A percentile compares a stretch with the other conserved stretches of the same genome.
Evolutionary conservation across 2,888 invertebrate species (phyloP).

Genomic region (Coelopa pilipes): DNA sequence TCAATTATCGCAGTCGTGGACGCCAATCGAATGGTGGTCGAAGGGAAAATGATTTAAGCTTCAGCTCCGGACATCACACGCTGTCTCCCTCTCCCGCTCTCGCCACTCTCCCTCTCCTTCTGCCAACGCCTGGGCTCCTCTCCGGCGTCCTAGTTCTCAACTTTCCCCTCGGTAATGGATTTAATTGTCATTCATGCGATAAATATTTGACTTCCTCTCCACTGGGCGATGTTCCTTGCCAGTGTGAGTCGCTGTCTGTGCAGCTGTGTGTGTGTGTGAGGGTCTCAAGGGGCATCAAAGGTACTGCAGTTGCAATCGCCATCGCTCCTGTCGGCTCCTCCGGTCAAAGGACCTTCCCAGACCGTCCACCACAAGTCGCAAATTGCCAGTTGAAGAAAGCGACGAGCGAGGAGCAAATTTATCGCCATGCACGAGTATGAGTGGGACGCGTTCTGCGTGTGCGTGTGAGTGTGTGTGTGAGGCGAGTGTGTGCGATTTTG

Average conservation of each 20-base stretch:
- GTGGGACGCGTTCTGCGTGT: background rate
- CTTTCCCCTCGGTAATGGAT: too few relatives aligned
- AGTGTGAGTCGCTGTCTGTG: too few relatives aligned
- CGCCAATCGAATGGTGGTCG: conserved; percentile 9
- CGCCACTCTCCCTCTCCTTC: too few relatives aligned
- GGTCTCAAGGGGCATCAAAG: background rate
- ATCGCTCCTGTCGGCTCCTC: background rate
- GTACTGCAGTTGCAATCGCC: background rate
- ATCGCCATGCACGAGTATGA: background rate
- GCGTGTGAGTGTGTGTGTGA: conserved; percentile 4
- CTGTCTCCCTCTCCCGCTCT: too few relatives aligned
- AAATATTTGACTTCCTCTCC: background rate
- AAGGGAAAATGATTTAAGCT: conserved; percentile 25
- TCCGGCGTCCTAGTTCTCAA: too few relatives aligned
- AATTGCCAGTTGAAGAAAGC: background rate
- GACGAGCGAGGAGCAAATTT: too few relatives aligned
- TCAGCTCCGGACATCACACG: too few relatives aligned
- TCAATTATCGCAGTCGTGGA: conserved; percentile 32
- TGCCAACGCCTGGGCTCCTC: too few relatives aligned
- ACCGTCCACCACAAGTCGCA: conserved; percentile 16
- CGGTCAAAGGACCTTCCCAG: conserved; percentile 6
- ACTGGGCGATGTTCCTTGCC: too few relatives aligned
- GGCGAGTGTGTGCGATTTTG: conserved; percentile 15
- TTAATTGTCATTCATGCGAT: conserved; percentile 14
- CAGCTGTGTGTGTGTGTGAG: too few relatives aligned